Conservation (phyloP, 2,888 invertebrate species). For the Ypsolopha sequella region DNA sequence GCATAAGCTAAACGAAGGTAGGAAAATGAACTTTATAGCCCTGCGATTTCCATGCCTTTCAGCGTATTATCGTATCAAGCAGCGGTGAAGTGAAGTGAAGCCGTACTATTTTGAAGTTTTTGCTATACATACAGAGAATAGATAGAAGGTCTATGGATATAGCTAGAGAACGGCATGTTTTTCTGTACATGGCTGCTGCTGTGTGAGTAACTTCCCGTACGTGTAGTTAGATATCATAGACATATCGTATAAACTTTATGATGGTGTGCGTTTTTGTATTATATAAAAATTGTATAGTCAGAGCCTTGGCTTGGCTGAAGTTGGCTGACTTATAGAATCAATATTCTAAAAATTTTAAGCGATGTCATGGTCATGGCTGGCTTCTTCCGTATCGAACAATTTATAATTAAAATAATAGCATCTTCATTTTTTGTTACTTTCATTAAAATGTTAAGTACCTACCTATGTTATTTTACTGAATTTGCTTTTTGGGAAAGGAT, state of each 20-base stretch:
- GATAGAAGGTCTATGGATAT: slow-evolving; percentile 30
- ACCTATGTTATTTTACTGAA: neutral
- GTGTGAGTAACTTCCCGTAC: slow-evolving; percentile 44
- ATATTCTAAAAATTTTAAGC: slow-evolving; percentile 44
- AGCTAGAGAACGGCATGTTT: slow-evolving; percentile 54
- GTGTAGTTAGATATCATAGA: slow-evolving; percentile 42
- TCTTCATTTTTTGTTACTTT: neutral
- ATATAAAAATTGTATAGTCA: slow-evolving; percentile 51
- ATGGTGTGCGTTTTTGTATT: slow-evolving; percentile 45
- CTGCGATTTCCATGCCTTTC: slow-evolving; percentile 31
- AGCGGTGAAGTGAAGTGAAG: slow-evolving; percentile 41
- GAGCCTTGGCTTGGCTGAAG: slow-evolving; percentile 18
- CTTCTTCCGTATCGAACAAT: neutral
- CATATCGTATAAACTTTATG: slow-evolving; percentile 29
- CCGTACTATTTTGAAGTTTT: slow-evolving; percentile 68
- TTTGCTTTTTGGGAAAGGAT: too few species aligned
- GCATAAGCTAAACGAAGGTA: slow-evolving; percentile 24
- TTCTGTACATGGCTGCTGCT: slow-evolving; percentile 42
- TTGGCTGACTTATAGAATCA: slow-evolving; percentile 45
- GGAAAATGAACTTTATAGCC: slow-evolving; percentile 48
- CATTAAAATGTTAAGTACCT: neutral
- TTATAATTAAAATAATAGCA: neutral
- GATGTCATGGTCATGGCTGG: neutral
- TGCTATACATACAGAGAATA: slow-evolving; percentile 35
- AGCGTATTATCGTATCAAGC: slow-evolving; percentile 38